A percentile compares a stretch with the other conserved stretches of the same genome.
These are phyloP conservation scores for Lasioglossum vierecki DNA, from an alignment of 2,888 invertebrate genomes.

Conservation along the genomic window DNA sequence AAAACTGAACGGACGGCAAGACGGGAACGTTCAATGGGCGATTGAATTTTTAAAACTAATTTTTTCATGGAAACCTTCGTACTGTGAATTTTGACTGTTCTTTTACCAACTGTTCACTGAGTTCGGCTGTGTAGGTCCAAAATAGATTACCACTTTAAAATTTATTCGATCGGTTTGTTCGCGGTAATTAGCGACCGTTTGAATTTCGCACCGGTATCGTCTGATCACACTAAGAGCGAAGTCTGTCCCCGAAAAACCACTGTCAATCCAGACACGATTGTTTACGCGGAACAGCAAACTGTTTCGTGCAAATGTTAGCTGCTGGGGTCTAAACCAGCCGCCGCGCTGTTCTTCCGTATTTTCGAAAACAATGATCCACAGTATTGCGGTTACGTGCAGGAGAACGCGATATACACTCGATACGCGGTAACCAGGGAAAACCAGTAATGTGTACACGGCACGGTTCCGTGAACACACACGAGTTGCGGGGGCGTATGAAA, in stretches of 20 bases:
- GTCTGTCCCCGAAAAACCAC: background rate
- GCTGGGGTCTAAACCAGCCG: background rate
- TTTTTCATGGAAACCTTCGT: background rate
- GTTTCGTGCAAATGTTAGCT: background rate
- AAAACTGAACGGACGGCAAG: background rate
- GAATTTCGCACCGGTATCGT: background rate
- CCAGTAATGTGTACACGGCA: slow-evolving; percentile 65
- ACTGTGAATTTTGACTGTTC: background rate
- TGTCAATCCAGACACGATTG: slow-evolving; percentile 8
- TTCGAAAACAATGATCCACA: slow-evolving; percentile 64
- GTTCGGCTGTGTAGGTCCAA: background rate
- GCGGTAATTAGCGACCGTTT: background rate
- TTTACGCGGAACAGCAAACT: slow-evolving; percentile 1
- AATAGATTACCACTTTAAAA: background rate
- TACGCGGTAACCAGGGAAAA: slow-evolving; percentile 59
- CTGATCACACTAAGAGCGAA: background rate
- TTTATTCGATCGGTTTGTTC: background rate
- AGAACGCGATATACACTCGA: slow-evolving; percentile 57
- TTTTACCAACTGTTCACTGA: background rate
- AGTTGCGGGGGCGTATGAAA: slow-evolving; percentile 47
- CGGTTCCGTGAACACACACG: slow-evolving; percentile 60
- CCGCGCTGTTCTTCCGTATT: slow-evolving; percentile 32
- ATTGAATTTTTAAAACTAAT: background rate
- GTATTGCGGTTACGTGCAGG: slow-evolving; percentile 52
- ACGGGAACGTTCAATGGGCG: background rate